Evolutionary conservation across 2,888 invertebrate genomes (phyloP).

Genomic region (Deladenus siricidicola): DNA sequence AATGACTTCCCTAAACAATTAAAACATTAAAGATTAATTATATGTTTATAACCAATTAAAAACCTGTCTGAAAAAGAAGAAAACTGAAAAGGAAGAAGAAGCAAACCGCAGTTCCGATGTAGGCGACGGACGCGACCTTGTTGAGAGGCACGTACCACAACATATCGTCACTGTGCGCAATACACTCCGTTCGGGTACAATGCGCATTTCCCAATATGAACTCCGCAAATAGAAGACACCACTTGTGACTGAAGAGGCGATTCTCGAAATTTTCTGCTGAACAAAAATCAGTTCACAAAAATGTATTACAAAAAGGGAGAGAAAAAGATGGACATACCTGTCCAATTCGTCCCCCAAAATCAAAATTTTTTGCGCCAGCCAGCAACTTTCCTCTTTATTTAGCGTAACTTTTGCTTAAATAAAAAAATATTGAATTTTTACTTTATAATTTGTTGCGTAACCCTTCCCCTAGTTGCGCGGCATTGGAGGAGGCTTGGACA

Average conservation of each 20-base stretch:
- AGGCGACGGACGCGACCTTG: conserved; percentile 11
- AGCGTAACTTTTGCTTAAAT: too few species aligned
- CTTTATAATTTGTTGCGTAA: too few species aligned
- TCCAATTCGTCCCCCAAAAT: too few species aligned
- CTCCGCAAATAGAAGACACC: conserved; percentile 39
- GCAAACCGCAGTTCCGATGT: conserved; percentile 23
- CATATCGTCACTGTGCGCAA: conserved; percentile 52
- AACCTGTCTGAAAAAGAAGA: not conserved
- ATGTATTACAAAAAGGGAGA: not conserved
- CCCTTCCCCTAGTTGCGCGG: too few species aligned
- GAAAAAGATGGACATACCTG: not conserved
- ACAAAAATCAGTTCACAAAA: not conserved
- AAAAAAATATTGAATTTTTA: too few species aligned
- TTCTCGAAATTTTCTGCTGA: not conserved
- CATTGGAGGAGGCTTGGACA: too few species aligned
- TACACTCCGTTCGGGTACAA: conserved; percentile 34
- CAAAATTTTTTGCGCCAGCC: too few species aligned
- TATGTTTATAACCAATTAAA: not conserved
- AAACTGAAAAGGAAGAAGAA: too few species aligned
- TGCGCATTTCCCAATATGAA: conserved; percentile 37
- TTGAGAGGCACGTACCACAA: conserved; percentile 52
- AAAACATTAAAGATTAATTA: not conserved
- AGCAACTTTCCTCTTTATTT: too few species aligned
- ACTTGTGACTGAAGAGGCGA: conserved; percentile 8
- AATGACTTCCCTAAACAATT: conserved; percentile 66